Conservation (phyloP, 2,797 vertebrate genomes). For the Sebastes iracundus region DNA sequence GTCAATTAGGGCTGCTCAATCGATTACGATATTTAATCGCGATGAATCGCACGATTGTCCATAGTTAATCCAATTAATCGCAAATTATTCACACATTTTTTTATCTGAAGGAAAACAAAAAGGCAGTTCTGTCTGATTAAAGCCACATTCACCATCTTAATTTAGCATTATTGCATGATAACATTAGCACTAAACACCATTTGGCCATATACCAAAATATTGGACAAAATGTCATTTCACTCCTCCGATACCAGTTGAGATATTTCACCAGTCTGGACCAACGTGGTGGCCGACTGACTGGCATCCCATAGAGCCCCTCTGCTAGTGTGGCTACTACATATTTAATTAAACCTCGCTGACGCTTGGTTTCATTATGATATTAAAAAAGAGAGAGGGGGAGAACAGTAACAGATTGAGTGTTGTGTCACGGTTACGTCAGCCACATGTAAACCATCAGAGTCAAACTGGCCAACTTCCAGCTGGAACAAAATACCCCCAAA, state of each 20-base stretch:
- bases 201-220: too few species aligned
- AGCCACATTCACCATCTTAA: neutral
- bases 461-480: conserved; percentile 20
- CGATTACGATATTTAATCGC: too few species aligned
- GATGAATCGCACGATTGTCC: too few species aligned
- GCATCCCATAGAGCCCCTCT: neutral
- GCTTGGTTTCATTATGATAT: conserved; percentile 14
- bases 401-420: neutral
- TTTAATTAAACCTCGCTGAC: conserved; percentile 1
- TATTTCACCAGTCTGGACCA: neutral
- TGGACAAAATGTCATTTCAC: neutral
- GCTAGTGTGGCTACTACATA: neutral
- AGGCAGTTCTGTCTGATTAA: neutral
- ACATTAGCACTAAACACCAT: neutral
- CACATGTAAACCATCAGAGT: neutral
- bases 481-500: neutral
- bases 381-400: neutral
- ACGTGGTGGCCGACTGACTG: neutral
- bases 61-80: too few species aligned
- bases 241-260: neutral
- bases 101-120: neutral
- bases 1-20: too few species aligned
- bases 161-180: neutral
- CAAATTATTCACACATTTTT: too few species aligned
- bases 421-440: neutral